Evolutionary conservation across 2,797 vertebrate genomes (phyloP).

Genomic region (Eulemur rubriventer): DNA sequence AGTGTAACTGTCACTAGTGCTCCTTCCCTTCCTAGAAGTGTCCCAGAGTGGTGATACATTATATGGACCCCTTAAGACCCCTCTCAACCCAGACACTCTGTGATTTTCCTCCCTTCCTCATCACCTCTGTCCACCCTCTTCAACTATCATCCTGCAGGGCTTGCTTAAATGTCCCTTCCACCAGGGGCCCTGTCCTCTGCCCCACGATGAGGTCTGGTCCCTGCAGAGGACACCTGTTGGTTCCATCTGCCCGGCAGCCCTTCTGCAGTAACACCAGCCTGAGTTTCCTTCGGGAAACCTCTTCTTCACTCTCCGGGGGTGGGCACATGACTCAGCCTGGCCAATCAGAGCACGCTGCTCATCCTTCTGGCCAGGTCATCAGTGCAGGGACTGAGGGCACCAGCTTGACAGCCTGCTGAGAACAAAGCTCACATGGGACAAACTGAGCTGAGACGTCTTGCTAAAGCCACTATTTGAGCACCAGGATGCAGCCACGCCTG

Average conservation of each 20-base stretch:
- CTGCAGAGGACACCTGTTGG: not conserved
- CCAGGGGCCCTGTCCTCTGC: not conserved
- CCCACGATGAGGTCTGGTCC: not conserved
- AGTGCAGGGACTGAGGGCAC: not conserved
- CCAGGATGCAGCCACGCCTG: not conserved
- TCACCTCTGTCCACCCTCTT: not conserved
- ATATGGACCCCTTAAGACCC: not conserved
- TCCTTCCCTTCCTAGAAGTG: not conserved
- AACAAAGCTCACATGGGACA: not conserved
- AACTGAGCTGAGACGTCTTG: not conserved
- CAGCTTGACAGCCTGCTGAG: not conserved
- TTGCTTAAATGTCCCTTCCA: not conserved
- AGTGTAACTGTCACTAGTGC: not conserved
- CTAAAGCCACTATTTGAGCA: not conserved
- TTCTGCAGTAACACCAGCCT: not conserved
- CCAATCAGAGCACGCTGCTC: not conserved
- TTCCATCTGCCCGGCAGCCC: not conserved
- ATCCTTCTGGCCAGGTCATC: not conserved
- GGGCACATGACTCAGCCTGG: not conserved
- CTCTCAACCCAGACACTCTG: too few species aligned
- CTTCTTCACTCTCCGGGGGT: not conserved
- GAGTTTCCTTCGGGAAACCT: not conserved
- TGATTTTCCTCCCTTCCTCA: not conserved
- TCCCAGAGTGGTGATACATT: not conserved
- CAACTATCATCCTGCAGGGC: not conserved